These are phyloP conservation scores for Caenorhabditis virilis DNA, from an alignment of 2,888 invertebrate species.

Conservation along the genomic window DNA sequence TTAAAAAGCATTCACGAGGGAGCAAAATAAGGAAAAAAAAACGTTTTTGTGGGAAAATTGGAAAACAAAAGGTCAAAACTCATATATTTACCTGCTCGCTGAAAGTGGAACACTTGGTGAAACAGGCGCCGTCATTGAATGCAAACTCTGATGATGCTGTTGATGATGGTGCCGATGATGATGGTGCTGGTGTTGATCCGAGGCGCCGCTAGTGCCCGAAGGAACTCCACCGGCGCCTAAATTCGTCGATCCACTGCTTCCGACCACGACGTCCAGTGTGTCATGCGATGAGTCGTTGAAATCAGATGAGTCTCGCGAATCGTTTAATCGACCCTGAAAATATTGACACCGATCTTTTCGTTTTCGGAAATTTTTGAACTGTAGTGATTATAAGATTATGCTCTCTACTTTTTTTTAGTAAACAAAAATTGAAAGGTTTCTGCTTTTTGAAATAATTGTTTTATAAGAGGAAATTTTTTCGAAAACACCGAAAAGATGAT, in stretches of 20 bases:
- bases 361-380: no score
- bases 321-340: slow-evolving; percentile 46
- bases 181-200: slow-evolving; percentile 8
- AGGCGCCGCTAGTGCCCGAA: background rate
- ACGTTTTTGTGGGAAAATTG: no score
- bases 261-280: slow-evolving; percentile 35
- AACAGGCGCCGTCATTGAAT: slow-evolving; percentile 52
- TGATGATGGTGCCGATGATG: background rate
- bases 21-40: no score
- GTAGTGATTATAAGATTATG: no score
- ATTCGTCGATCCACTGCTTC: background rate
- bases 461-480: no score
- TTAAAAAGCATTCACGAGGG: no score
- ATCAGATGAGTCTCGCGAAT: slow-evolving; percentile 51
- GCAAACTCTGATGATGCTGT: background rate
- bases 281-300: slow-evolving; percentile 44
- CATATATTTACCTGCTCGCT: slow-evolving; percentile 55
- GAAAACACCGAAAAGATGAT: no score
- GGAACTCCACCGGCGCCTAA: background rate
- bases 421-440: no score
- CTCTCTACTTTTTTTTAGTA: no score
- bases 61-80: no score
- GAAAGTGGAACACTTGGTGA: slow-evolving; percentile 49
- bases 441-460: background rate
- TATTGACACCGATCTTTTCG: no score